A percentile compares a stretch with the other conserved stretches of the same genome.
phyloP scores from a whole-genome alignment of 1,140 invertebrate genomes.

The Medauroidea extradentata region DNA sequence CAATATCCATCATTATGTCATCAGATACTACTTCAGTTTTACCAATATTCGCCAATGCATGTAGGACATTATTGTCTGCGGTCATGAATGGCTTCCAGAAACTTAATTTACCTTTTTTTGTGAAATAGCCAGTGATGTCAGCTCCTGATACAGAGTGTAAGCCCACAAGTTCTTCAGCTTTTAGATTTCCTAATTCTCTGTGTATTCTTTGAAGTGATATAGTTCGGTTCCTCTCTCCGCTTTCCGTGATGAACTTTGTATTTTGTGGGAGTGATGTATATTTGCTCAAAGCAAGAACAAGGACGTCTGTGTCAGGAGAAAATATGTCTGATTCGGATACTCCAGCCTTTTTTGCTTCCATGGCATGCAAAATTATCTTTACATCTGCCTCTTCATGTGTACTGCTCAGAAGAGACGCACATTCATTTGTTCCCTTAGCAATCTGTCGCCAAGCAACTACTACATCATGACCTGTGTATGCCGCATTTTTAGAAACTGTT shows the following conservation, averaged over 20 bases:
- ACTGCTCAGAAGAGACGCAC: background rate
- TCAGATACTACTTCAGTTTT: background rate
- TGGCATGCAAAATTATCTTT: conserved; percentile 8
- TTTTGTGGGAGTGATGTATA: background rate
- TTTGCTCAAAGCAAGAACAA: conserved; percentile 4
- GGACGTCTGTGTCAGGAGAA: conserved; percentile 8
- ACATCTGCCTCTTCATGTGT: conserved; percentile 5
- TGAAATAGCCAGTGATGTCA: background rate
- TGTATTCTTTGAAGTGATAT: background rate
- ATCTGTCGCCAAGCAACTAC: conserved; percentile 3
- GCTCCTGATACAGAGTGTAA: background rate
- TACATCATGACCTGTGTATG: background rate
- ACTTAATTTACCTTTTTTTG: background rate
- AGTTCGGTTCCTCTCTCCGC: background rate
- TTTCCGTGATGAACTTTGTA: background rate
- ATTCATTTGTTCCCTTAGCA: background rate
- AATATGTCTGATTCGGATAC: background rate
- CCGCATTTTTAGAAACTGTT: conserved; percentile 1
- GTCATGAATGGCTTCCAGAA: background rate
- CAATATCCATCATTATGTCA: background rate
- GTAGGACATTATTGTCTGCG: background rate
- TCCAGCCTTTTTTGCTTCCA: background rate
- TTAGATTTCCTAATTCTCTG: background rate
- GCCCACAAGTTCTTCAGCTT: background rate
- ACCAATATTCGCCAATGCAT: background rate